Evolutionary conservation across 2,113 vertebrate species (phyloP).

Genomic region (Corapipo altera): DNA sequence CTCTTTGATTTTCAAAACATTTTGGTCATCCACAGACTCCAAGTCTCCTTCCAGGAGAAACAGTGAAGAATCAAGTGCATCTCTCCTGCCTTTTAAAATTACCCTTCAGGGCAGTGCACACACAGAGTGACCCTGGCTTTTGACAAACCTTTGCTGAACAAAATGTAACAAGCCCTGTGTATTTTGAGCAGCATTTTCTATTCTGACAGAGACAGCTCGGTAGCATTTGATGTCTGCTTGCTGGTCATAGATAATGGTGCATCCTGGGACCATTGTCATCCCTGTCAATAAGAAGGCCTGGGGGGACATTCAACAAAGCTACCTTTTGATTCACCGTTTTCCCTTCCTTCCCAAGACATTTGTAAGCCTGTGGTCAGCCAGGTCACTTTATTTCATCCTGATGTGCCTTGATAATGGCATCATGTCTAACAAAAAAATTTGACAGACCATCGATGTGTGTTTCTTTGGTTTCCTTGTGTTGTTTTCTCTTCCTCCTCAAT

Average conservation of each 20-base stretch:
- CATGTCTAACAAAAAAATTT: constrained; percentile 77
- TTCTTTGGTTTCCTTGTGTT: constrained; percentile 73
- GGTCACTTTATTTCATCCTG: constrained; percentile 86
- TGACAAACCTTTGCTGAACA: constrained; percentile 93
- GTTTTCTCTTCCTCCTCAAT: constrained; percentile 80
- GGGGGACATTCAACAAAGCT: constrained; percentile 83
- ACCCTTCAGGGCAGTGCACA: constrained; percentile 86
- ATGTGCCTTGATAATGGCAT: constrained; percentile 84
- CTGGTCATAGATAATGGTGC: constrained; percentile 99
- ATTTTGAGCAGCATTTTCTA: constrained; percentile 83
- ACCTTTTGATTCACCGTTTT: constrained; percentile 88
- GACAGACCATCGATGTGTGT: constrained; percentile 78
- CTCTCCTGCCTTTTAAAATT: constrained; percentile 78
- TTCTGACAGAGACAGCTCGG: constrained; percentile 90
- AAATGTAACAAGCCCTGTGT: constrained; percentile 86
- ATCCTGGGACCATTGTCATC: constrained; percentile 99
- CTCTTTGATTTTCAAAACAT: constrained; percentile 83
- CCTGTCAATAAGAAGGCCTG: constrained; percentile 92
- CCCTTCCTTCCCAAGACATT: constrained; percentile 79
- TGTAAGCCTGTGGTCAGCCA: constrained; percentile 81
- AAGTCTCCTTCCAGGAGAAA: constrained; percentile 78
- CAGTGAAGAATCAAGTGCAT: constrained; percentile 75
- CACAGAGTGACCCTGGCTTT: constrained; percentile 86
- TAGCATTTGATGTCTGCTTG: constrained; percentile 93
- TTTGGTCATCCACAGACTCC: constrained; percentile 81